A percentile compares a stretch with the other conserved stretches of the same genome.
These are phyloP conservation scores for Halesus radiatus DNA, from an alignment of 1,140 invertebrate genomes.

Conservation along the genomic window DNA sequence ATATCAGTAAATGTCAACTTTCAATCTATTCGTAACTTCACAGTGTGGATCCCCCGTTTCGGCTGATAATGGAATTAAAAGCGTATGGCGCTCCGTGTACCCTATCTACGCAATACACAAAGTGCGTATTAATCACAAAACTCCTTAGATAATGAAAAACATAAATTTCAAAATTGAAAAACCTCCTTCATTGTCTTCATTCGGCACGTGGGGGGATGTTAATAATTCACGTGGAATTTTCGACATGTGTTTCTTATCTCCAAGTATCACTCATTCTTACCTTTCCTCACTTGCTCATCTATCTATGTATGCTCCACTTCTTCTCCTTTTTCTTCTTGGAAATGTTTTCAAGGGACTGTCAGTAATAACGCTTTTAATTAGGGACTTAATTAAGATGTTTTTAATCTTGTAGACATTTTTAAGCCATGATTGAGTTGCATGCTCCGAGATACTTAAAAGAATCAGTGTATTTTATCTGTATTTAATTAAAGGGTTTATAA, in stretches of 20 bases:
- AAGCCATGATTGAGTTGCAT: neutral
- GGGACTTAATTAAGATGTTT: constrained; percentile 17
- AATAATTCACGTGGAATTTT: constrained; percentile 38
- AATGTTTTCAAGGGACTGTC: neutral
- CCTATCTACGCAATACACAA: constrained; percentile 32
- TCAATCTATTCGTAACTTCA: no score
- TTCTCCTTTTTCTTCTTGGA: neutral
- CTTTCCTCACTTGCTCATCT: constrained; percentile 14
- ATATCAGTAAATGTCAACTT: no score
- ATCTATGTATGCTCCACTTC: neutral
- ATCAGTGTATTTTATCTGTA: no score
- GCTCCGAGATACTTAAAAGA: neutral
- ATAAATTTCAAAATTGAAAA: constrained; percentile 41
- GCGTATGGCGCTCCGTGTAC: neutral
- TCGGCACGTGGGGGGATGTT: constrained; percentile 4
- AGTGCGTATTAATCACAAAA: constrained; percentile 32
- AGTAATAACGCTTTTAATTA: constrained; percentile 10
- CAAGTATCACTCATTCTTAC: constrained; percentile 25
- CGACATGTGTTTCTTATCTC: constrained; percentile 41
- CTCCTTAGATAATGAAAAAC: constrained; percentile 37
- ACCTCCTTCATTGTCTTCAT: constrained; percentile 6
- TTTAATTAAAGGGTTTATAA: no score
- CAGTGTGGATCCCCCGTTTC: no score
- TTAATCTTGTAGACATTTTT: neutral
- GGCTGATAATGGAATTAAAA: constrained; percentile 33